Percentiles rank a stretch among this genome's conserved stretches.
phyloP scores from a whole-genome alignment of 2,797 vertebrate species.

The Benthosema pterotum region DNA sequence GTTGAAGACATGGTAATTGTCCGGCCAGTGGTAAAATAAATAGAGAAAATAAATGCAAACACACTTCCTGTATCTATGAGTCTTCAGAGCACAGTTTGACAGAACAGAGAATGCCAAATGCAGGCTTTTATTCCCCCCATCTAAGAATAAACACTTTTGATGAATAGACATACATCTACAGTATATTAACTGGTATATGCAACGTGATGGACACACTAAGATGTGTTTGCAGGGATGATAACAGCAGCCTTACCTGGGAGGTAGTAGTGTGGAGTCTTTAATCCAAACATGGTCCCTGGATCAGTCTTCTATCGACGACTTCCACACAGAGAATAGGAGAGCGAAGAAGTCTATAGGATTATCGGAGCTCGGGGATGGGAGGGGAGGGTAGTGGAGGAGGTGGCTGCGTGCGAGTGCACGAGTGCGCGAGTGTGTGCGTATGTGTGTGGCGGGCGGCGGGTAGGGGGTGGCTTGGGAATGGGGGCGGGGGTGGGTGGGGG shows the following conservation, averaged over 20 bases:
- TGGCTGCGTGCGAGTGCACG: background rate
- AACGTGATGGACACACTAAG: no score
- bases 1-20: no score
- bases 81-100: no score
- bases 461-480: conserved; percentile 11
- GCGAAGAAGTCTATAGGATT: background rate
- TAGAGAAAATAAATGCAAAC: no score
- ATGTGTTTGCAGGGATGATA: background rate
- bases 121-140: no score
- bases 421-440: background rate
- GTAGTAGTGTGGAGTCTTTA: conserved; percentile 91
- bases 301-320: conserved; percentile 25
- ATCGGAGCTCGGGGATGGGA: background rate
- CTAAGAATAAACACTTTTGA: no score
- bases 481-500: conserved; percentile 11
- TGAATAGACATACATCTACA: no score
- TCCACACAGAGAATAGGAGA: background rate
- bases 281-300: conserved; percentile 86
- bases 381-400: background rate
- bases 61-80: no score
- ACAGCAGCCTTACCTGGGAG: conserved; percentile 84
- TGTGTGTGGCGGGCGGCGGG: background rate
- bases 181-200: no score
- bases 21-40: no score
- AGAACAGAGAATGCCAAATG: no score